phyloP scores from a whole-genome alignment of 1,140 invertebrate species.

The Conopomorpha cramerella region DNA sequence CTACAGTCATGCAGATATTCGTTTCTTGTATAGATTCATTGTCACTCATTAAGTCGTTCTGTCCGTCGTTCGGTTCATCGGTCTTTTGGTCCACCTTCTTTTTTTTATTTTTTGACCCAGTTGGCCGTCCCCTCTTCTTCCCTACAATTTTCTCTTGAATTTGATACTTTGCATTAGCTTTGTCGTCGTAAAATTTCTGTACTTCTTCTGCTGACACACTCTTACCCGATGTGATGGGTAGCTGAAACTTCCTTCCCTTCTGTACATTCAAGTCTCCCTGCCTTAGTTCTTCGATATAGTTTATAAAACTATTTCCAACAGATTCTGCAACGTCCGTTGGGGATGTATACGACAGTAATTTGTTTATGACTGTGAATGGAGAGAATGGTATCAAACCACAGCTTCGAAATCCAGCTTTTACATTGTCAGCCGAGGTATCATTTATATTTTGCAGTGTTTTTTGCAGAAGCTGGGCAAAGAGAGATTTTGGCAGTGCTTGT shows the following conservation, averaged over 20 bases:
- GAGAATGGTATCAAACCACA: background rate
- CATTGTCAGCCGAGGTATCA: background rate
- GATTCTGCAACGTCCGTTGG: background rate
- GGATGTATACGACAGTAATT: background rate
- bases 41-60: no score
- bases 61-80: no score
- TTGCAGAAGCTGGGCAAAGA: slow-evolving; percentile 2
- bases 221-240: background rate
- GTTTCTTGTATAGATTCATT: no score
- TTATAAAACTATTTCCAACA: background rate
- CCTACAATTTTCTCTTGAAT: background rate
- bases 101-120: slow-evolving; percentile 1
- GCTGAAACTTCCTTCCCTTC: background rate
- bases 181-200: background rate
- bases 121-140: background rate
- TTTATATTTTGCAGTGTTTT: slow-evolving; percentile 1
- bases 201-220: slow-evolving; percentile 1
- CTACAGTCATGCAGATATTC: no score
- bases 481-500: slow-evolving; percentile 2
- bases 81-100: no score
- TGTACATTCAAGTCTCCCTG: background rate
- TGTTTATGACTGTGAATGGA: background rate
- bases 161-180: background rate
- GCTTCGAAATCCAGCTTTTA: background rate
- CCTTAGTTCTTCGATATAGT: slow-evolving; percentile 1